Evolutionary conservation across 2,888 invertebrate genomes (phyloP).

Genomic region (Drosophila mimica): DNA sequence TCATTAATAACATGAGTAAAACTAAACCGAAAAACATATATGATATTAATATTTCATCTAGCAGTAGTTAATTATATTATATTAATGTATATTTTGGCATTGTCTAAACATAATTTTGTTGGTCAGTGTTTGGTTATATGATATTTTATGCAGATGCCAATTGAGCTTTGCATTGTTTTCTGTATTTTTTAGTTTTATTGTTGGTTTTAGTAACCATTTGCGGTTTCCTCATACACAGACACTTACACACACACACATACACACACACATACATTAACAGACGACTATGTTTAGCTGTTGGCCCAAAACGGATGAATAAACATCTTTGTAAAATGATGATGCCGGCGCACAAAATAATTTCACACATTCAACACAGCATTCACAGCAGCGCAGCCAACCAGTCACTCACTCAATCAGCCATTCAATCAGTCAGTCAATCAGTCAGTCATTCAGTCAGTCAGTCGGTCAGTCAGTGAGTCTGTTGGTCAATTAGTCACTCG

Average conservation of each 20-base stretch:
- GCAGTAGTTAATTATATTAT: neutral
- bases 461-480: slow-evolving; percentile 8
- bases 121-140: slow-evolving; percentile 17
- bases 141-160: slow-evolving; percentile 50
- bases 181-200: slow-evolving; percentile 11
- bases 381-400: slow-evolving; percentile 47
- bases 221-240: slow-evolving; percentile 32
- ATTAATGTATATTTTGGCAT: neutral
- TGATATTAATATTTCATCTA: neutral
- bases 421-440: slow-evolving; percentile 7
- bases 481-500: slow-evolving; percentile 34
- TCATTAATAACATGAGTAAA: neutral
- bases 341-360: slow-evolving; percentile 72
- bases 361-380: slow-evolving; percentile 72
- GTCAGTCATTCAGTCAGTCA: slow-evolving; percentile 24
- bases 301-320: slow-evolving; percentile 65
- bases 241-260: neutral
- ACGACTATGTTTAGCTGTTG: slow-evolving; percentile 3
- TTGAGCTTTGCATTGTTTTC: slow-evolving; percentile 35
- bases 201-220: slow-evolving; percentile 58
- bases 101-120: slow-evolving; percentile 10
- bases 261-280: neutral
- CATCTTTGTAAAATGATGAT: slow-evolving; percentile 80
- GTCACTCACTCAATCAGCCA: slow-evolving; percentile 11
- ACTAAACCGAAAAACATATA: no score